Evolutionary conservation across 2,113 vertebrate species (phyloP).

Genomic region (Pitta sordida): DNA sequence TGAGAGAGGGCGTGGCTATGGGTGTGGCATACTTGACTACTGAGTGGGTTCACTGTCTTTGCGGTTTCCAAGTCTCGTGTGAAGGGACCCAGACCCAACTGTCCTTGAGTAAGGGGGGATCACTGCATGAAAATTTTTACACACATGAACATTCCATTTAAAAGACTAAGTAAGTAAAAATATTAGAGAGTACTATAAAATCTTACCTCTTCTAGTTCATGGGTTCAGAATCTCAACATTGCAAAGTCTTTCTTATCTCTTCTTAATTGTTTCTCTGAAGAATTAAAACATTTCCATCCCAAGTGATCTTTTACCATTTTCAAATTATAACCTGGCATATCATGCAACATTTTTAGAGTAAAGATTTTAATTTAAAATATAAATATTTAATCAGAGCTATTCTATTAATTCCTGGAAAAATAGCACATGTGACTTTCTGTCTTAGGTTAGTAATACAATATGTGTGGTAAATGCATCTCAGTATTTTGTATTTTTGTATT

Average conservation of each 20-base stretch:
- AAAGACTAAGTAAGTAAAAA: not conserved
- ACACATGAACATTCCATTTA: not conserved
- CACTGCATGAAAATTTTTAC: not conserved
- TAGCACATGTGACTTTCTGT: not conserved
- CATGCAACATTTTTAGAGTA: not conserved
- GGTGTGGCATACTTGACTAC: no score
- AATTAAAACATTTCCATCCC: not conserved
- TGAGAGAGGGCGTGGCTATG: no score
- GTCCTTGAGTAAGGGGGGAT: no score
- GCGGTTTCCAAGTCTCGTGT: no score
- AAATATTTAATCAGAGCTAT: not conserved
- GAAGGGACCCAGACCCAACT: no score
- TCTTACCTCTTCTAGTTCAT: not conserved
- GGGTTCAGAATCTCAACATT: not conserved
- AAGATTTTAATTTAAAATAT: not conserved
- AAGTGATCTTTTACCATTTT: not conserved
- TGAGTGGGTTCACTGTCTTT: no score
- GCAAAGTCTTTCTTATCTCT: not conserved
- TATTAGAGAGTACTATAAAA: not conserved
- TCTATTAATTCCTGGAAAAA: not conserved
- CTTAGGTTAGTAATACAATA: no score
- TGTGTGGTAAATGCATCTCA: no score
- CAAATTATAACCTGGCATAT: not conserved
- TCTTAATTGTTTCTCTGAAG: not conserved
- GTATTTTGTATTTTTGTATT: no score